A percentile compares a stretch with the other conserved stretches of the same genome.
phyloP scores from a whole-genome alignment of 1,140 invertebrate genomes.

The Solen grandis region DNA sequence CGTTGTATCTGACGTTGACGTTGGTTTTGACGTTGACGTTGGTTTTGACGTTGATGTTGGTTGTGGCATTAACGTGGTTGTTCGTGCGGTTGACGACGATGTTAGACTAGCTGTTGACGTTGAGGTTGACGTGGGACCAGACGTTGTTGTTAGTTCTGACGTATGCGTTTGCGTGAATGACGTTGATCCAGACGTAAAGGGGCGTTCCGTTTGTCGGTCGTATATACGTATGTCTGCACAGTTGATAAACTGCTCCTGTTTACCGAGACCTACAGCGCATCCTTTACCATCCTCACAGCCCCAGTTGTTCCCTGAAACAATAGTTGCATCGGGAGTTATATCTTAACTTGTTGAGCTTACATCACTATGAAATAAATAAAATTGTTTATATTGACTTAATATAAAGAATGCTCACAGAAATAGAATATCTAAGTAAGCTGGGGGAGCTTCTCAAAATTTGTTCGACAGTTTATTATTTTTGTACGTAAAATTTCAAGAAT shows the following conservation, averaged over 20 bases:
- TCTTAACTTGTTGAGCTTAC: too few species aligned
- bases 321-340: too few species aligned
- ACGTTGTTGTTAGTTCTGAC: neutral
- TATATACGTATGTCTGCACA: constrained; percentile 86
- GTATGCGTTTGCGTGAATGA: neutral
- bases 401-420: too few species aligned
- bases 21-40: neutral
- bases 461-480: too few species aligned
- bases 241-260: constrained; percentile 84
- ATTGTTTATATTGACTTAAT: too few species aligned
- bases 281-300: constrained; percentile 52
- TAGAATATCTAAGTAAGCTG: too few species aligned
- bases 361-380: too few species aligned
- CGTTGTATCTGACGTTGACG: constrained; percentile 8
- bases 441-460: too few species aligned
- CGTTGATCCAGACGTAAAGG: too few species aligned
- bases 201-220: too few species aligned
- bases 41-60: neutral
- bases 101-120: neutral
- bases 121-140: neutral
- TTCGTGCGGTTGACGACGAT: neutral
- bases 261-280: constrained; percentile 77
- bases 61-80: neutral
- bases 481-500: too few species aligned
- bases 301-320: constrained; percentile 73